These are phyloP conservation scores for Pecten maximus DNA, from an alignment of 2,888 invertebrate genomes.

Conservation along the genomic window DNA sequence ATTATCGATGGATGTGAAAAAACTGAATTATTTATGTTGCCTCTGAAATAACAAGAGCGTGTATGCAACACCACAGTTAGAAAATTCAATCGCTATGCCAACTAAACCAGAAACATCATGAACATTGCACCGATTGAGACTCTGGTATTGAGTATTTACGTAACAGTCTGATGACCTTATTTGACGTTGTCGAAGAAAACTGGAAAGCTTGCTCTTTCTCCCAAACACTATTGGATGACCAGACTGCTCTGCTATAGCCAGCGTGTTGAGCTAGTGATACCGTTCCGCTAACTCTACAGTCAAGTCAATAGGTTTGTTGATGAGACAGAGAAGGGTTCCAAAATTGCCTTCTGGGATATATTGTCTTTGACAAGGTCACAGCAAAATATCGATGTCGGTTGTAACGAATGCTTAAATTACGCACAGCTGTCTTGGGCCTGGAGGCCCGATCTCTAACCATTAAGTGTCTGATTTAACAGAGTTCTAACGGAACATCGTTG, in stretches of 20 bases:
- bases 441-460: background rate
- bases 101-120: background rate
- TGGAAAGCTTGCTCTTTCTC: background rate
- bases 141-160: background rate
- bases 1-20: too few relatives aligned
- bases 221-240: background rate
- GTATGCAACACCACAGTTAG: too few relatives aligned
- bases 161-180: background rate
- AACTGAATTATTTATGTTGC: too few relatives aligned
- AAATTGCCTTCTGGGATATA: conserved; percentile 6
- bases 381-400: conserved; percentile 12
- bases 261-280: background rate
- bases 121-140: background rate
- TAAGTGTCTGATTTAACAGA: background rate
- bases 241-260: background rate
- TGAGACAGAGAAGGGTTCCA: background rate
- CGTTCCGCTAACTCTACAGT: background rate
- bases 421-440: conserved; percentile 10
- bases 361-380: conserved; percentile 33
- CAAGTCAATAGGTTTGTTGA: background rate
- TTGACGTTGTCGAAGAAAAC: background rate
- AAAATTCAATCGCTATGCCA: too few relatives aligned
- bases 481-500: background rate
- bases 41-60: too few relatives aligned
- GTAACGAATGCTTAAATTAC: conserved; percentile 8